Evolutionary conservation across 2,888 invertebrate genomes (phyloP).

Genomic region (Tiliacea aurago): DNA sequence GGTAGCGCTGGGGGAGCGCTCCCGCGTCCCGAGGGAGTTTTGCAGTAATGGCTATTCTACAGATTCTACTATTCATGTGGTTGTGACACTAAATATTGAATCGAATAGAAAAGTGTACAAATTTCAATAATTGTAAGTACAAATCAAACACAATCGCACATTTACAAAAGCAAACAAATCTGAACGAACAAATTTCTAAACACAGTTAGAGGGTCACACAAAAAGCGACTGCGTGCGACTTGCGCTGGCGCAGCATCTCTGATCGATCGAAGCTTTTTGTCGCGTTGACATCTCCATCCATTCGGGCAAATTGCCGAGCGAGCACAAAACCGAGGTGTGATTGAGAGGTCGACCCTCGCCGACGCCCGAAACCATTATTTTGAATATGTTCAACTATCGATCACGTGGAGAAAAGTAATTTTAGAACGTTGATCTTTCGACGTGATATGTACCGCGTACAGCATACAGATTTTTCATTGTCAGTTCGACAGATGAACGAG

Average conservation of each 20-base stretch:
- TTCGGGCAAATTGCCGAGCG: conserved; percentile 86
- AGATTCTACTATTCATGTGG: conserved; percentile 62
- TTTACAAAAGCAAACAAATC: conserved; percentile 46
- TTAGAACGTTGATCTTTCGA: conserved; percentile 77
- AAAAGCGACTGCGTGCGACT: conserved; percentile 68
- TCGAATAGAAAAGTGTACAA: not conserved
- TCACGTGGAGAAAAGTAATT: conserved; percentile 77
- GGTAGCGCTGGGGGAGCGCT: conserved; percentile 62
- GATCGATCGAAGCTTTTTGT: conserved; percentile 90
- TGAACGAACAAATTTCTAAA: conserved; percentile 54
- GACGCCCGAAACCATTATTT: conserved; percentile 80
- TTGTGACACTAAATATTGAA: conserved; percentile 53
- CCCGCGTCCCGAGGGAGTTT: conserved; percentile 63
- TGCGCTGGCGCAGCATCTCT: conserved; percentile 82
- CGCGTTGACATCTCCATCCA: conserved; percentile 88
- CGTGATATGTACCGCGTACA: conserved; percentile 68
- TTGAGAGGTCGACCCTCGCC: conserved; percentile 78
- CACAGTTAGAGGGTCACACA: conserved; percentile 61
- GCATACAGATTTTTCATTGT: conserved; percentile 77
- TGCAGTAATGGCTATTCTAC: conserved; percentile 59
- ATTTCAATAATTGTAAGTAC: not conserved
- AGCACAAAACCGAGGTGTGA: conserved; percentile 82
- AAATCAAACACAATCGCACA: not conserved
- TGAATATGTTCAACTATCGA: conserved; percentile 86
- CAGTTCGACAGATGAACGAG: conserved; percentile 59